Conservation (phyloP, 2,797 vertebrate species). For the Tauraco hartlaubi region DNA sequence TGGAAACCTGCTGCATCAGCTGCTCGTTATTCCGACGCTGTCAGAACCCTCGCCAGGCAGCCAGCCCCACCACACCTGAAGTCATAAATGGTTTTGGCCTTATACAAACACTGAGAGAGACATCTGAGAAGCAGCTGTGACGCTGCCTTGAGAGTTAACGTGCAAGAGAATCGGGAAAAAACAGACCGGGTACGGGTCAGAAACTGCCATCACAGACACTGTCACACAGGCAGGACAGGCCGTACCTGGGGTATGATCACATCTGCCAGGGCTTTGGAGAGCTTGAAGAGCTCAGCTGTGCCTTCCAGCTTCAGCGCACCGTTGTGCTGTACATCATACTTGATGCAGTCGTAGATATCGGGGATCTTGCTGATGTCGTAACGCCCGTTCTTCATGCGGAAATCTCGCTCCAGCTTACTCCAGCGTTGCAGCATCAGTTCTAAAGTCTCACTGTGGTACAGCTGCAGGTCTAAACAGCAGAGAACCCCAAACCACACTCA, state of each 20-base stretch:
- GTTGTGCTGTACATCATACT: constrained; percentile 98
- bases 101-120: neutral
- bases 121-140: neutral
- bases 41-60: neutral
- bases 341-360: constrained; percentile 98
- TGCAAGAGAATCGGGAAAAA: neutral
- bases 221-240: neutral
- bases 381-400: constrained; percentile 94
- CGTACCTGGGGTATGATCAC: constrained; percentile 96
- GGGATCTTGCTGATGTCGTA: constrained; percentile 99
- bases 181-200: neutral
- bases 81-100: neutral
- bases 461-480: constrained; percentile 88
- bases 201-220: neutral
- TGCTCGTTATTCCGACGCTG: neutral
- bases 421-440: constrained; percentile 98
- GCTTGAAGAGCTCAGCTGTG: constrained; percentile 91
- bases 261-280: constrained; percentile 94
- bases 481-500: neutral
- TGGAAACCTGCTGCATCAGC: neutral
- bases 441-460: constrained; percentile 97
- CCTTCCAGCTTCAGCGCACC: constrained; percentile 89
- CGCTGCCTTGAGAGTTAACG: neutral
- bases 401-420: constrained; percentile 96
- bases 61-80: neutral